Evolutionary conservation across 2,113 vertebrate species (phyloP).

Genomic region (Psittacus erithacus): DNA sequence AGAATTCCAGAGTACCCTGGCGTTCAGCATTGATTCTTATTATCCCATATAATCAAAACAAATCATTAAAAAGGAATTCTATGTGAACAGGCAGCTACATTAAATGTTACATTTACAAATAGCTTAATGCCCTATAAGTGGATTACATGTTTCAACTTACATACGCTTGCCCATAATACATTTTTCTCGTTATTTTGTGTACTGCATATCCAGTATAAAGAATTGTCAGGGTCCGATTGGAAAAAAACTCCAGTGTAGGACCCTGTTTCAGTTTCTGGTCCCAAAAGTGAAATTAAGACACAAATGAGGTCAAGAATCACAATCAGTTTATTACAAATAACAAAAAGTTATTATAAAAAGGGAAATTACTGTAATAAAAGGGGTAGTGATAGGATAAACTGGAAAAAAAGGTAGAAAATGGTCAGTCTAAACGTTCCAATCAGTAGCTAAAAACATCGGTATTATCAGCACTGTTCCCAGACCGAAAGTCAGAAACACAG

Average conservation of each 20-base stretch:
- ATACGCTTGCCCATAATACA: background rate
- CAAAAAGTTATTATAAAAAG: background rate
- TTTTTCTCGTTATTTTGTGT: background rate
- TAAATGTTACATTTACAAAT: background rate
- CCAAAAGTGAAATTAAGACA: background rate
- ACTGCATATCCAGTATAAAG: background rate
- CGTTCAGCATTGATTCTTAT: background rate
- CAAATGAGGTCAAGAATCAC: background rate
- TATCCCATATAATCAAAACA: background rate
- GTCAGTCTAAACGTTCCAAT: no score
- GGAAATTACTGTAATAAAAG: background rate
- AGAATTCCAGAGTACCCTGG: background rate
- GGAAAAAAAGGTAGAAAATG: background rate
- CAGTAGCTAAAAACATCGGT: no score
- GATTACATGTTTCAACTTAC: accelerated
- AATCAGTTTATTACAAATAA: background rate
- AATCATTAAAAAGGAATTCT: background rate
- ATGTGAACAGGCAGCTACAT: background rate
- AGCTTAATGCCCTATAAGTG: background rate
- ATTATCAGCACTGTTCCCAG: no score
- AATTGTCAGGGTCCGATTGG: background rate
- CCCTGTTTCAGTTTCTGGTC: background rate
- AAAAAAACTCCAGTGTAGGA: background rate
- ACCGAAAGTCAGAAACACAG: no score
- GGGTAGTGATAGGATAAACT: background rate